Percentiles rank a stretch among this genome's conserved stretches.
Conservation (phyloP, 1,140 invertebrate genomes). For the Micrasema longulum region DNA sequence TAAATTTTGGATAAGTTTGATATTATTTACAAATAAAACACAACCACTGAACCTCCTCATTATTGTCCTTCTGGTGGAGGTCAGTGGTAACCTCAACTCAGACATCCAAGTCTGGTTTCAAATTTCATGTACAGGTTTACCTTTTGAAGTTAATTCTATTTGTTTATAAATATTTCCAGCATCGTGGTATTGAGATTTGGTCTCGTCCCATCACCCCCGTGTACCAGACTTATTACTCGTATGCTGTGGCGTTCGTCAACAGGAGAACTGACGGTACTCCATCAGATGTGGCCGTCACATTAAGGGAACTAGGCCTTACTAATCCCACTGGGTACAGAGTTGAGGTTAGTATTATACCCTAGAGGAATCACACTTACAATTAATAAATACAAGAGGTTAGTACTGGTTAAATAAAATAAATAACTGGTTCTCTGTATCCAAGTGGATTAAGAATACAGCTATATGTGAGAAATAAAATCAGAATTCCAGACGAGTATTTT, state of each 20-base stretch:
- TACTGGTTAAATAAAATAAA: not conserved
- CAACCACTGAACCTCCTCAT: too few relatives aligned
- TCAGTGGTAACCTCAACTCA: too few relatives aligned
- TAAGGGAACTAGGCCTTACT: slow-evolving; percentile 84
- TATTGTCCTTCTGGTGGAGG: too few relatives aligned
- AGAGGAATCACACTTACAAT: not conserved
- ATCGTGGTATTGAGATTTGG: slow-evolving; percentile 94
- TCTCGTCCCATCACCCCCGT: slow-evolving; percentile 86
- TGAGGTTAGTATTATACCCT: slow-evolving; percentile 78
- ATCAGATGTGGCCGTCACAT: slow-evolving; percentile 86
- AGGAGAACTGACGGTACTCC: slow-evolving; percentile 90
- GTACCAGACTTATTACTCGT: slow-evolving; percentile 85
- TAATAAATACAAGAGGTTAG: not conserved
- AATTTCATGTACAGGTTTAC: too few relatives aligned
- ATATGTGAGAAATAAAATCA: too few relatives aligned
- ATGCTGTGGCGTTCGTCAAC: slow-evolving; percentile 89
- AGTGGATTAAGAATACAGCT: too few relatives aligned
- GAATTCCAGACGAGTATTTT: too few relatives aligned
- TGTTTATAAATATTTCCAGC: slow-evolving; percentile 68
- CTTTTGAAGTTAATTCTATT: not conserved
- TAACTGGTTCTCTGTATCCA: not conserved
- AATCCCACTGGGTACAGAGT: slow-evolving; percentile 85
- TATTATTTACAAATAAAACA: too few relatives aligned
- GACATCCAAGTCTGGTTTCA: too few relatives aligned
- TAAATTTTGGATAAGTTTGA: too few relatives aligned